Percentiles rank a stretch among this genome's conserved stretches.
phyloP scores from a whole-genome alignment of 2,113 vertebrate genomes.

The Serinus canaria region DNA sequence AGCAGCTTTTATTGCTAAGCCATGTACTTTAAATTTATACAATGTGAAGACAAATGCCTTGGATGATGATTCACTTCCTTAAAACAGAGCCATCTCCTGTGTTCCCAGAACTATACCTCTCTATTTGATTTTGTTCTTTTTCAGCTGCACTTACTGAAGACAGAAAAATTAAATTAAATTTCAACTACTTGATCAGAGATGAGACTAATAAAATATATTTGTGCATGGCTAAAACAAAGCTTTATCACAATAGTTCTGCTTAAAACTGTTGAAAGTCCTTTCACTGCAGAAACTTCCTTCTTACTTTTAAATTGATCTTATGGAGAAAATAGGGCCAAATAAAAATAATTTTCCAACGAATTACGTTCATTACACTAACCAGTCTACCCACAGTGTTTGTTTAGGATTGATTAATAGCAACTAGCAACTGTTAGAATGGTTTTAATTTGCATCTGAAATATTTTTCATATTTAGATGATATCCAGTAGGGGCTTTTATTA shows the following conservation, averaged over 20 bases:
- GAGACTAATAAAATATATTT: not conserved
- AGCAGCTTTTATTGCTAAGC: not conserved
- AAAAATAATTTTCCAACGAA: not conserved
- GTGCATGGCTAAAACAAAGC: not conserved
- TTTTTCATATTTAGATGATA: not conserved
- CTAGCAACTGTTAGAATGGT: not conserved
- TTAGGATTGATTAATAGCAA: not conserved
- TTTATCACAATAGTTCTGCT: not conserved
- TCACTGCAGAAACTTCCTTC: not conserved
- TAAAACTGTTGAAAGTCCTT: not conserved
- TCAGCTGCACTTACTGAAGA: not conserved
- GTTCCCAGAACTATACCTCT: not conserved
- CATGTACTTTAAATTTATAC: not conserved
- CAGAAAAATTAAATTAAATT: constrained; percentile 22
- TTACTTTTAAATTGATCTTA: not conserved
- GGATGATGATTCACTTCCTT: not conserved
- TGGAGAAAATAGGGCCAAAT: not conserved
- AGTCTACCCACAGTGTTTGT: not conserved
- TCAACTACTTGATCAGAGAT: not conserved
- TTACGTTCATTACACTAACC: not conserved
- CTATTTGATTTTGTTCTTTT: constrained; percentile 26
- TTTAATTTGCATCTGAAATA: not conserved
- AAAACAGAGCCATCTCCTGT: not conserved
- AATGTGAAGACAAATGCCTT: not conserved
- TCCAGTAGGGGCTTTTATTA: not conserved